Evolutionary conservation across 2,797 vertebrate species (phyloP).

Genomic region (Semotilus atromaculatus): DNA sequence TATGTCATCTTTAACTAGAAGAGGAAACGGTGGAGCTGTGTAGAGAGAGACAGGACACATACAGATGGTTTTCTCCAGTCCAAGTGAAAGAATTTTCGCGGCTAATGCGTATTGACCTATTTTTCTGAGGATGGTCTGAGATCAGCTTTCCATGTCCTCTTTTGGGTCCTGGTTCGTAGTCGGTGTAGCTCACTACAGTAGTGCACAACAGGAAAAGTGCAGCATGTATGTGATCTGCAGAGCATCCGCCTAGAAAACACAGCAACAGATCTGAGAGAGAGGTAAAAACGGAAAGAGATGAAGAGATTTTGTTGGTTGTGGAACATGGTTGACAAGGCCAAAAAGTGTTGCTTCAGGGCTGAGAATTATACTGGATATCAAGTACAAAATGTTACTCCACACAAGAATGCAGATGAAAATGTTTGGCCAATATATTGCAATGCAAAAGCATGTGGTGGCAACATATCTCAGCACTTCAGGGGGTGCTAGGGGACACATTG

Average conservation of each 20-base stretch:
- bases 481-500: not conserved
- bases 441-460: not conserved
- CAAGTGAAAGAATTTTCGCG: not conserved
- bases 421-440: not conserved
- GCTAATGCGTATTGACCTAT: slow-evolving; percentile 16
- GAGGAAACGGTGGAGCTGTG: not conserved
- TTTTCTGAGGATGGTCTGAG: slow-evolving; percentile 24
- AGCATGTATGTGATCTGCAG: slow-evolving; percentile 44
- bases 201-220: slow-evolving; percentile 35
- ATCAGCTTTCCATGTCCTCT: slow-evolving; percentile 26
- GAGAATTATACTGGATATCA: too few relatives aligned
- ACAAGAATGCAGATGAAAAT: not conserved
- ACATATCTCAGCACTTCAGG: not conserved
- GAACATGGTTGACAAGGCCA: not conserved
- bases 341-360: not conserved
- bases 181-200: not conserved
- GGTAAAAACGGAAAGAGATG: not conserved
- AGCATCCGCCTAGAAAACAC: slow-evolving; percentile 47
- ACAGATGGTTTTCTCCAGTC: not conserved
- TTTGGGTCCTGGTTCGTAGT: slow-evolving; percentile 36
- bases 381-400: not conserved
- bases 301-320: slow-evolving; percentile 1
- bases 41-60: not conserved
- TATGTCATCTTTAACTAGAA: not conserved
- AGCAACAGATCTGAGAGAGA: slow-evolving; percentile 33